Base-by-base conservation (phyloP, 2,888 invertebrate genomes). In the Drosophila nigritarsus region DNA sequence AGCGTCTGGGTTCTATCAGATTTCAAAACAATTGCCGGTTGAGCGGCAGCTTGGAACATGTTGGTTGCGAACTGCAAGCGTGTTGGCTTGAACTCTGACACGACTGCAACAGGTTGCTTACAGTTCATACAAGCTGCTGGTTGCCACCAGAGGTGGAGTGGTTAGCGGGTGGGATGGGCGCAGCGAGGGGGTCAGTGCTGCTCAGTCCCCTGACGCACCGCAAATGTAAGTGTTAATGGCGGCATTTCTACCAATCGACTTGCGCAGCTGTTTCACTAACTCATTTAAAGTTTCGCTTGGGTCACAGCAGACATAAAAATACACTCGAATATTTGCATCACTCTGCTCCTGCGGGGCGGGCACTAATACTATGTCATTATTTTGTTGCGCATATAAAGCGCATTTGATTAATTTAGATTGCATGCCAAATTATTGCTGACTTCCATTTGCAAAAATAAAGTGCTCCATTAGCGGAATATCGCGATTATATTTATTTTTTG, bases 31-130 rank as follows among this genome's bases (percentile, higher is more conserved):
- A 50, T 54, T 40, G 68, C 45, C 73, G 50, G 34, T 24, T 67
- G 13, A 24, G 20, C 9, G 40, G 13, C 49, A 34, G 48, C 59
- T 66, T 56, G 49, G 48, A 75, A 75, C 74, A 75, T 40, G 74
- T 74, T 74, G n/a, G 63, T 20, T 30, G 38, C 55, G 50, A 11
- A 9, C 32, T 29, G 27, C 50, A 54, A 40, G 32, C 63, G 29
- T 34, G 70, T 75, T 70, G 69, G 54, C 36, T 32, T 74, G 64
- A 75, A 75, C 74, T 75, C 15, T 75, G 74, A 75, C 75, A 75
- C 71, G 65, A 75, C 59, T 75, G 69, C 75, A 75, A 75, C 75
- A 75, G 75, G 75, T 75, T 75, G 75, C 65, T 49, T 55, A 32
- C 20, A 20, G 65, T 36, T 40, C 32, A 36, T 18, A 38, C 18